Percentiles rank a stretch among this genome's conserved stretches.
phyloP scores from a whole-genome alignment of 37 sponge, comb jelly and placozoan species.

The Aplysina aerophoba region DNA sequence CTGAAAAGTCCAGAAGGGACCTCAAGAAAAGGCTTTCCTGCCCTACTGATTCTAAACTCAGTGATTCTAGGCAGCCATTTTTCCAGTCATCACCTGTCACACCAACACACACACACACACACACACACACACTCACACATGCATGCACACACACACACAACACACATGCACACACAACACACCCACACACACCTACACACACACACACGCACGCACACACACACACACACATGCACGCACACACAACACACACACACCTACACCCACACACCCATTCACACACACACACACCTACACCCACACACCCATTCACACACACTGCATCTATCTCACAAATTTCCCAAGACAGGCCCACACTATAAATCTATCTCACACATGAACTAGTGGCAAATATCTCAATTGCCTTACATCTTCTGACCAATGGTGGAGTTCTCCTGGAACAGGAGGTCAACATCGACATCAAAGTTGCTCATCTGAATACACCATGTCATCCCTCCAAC shows the following conservation, averaged over 20 bases:
- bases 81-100: neutral
- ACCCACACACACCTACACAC: neutral
- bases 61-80: neutral
- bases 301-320: too few species aligned
- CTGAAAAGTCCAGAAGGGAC: too few species aligned
- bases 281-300: too few species aligned
- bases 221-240: neutral
- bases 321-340: too few species aligned
- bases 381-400: neutral
- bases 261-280: too few species aligned
- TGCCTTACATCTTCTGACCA: conserved; percentile 95
- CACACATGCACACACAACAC: neutral
- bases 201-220: neutral
- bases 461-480: conserved; percentile 89
- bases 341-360: too few species aligned
- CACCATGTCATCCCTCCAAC: conserved; percentile 99
- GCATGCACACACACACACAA: neutral
- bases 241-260: conserved; percentile 4
- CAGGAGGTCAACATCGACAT: conserved; percentile 95
- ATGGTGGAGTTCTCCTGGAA: conserved; percentile 99
- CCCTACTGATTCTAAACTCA: too few species aligned
- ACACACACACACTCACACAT: conserved; percentile 6
- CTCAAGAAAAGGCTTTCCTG: too few species aligned
- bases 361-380: too few species aligned
- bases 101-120: neutral